Evolutionary conservation across 37 sponge, comb jelly and placozoan species (phyloP).

Genomic region (Diacarnus erythraeanus): DNA sequence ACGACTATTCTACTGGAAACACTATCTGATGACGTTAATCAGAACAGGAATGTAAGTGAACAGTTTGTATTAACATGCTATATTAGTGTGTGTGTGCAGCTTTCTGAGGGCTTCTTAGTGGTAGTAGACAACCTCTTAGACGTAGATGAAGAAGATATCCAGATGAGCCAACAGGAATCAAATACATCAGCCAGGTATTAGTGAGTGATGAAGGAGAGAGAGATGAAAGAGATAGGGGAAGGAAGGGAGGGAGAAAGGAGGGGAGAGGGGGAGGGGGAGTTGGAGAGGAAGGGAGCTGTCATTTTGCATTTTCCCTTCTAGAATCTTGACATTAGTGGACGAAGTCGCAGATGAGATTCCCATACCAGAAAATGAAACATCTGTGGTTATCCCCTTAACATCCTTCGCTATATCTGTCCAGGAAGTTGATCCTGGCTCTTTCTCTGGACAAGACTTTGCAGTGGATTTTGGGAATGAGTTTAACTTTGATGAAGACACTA

Average conservation of each 20-base stretch:
- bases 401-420: constrained; percentile 30
- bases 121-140: constrained; percentile 36
- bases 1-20: constrained; percentile 1
- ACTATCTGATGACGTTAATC: background rate
- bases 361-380: background rate
- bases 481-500: background rate
- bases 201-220: no score
- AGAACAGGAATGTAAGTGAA: constrained; percentile 1
- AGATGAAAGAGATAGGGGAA: no score
- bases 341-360: constrained; percentile 4
- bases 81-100: constrained; percentile 1
- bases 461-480: background rate
- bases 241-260: no score
- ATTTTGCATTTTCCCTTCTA: no score
- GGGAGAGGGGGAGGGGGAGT: no score
- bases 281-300: no score
- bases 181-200: constrained; percentile 30
- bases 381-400: background rate
- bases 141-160: constrained; percentile 14
- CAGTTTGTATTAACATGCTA: no score
- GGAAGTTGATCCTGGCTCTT: constrained; percentile 10
- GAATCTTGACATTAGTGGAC: constrained; percentile 13
- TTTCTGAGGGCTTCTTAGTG: background rate
- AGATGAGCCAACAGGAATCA: constrained; percentile 17
- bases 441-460: constrained; percentile 16